Percentiles rank a stretch among this genome's conserved stretches.
Conservation (phyloP, 2,888 invertebrate species). For the Salticus scenicus region DNA sequence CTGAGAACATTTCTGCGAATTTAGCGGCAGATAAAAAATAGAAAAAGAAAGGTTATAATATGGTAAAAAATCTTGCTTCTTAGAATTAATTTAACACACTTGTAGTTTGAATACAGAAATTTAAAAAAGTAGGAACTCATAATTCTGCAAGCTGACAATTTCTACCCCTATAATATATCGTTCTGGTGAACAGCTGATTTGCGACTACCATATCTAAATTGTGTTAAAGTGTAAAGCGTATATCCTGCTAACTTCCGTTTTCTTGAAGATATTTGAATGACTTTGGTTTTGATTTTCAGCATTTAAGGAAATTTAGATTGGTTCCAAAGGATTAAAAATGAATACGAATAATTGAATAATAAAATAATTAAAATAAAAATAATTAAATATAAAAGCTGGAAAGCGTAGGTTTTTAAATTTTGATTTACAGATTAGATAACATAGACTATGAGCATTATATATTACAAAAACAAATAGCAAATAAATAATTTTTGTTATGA, state of each 20-base stretch:
- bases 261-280: background rate
- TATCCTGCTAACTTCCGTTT: background rate
- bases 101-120: background rate
- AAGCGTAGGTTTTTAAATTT: too few species aligned
- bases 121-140: background rate
- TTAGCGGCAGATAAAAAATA: background rate
- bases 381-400: too few species aligned
- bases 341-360: too few species aligned
- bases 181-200: background rate
- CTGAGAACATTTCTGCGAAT: constrained; percentile 17
- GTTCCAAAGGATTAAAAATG: too few species aligned
- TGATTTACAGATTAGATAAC: too few species aligned
- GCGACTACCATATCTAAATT: background rate
- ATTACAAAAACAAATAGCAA: too few species aligned
- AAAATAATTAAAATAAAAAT: too few species aligned
- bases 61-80: background rate
- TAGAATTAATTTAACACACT: background rate
- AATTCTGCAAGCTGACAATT: background rate
- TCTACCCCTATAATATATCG: background rate
- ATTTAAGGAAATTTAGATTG: background rate
- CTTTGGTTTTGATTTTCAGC: background rate
- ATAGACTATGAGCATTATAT: too few species aligned
- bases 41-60: background rate
- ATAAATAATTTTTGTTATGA: too few species aligned
- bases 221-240: background rate